phyloP scores from a whole-genome alignment of 2,888 invertebrate species.

The Nycteola revayana region DNA sequence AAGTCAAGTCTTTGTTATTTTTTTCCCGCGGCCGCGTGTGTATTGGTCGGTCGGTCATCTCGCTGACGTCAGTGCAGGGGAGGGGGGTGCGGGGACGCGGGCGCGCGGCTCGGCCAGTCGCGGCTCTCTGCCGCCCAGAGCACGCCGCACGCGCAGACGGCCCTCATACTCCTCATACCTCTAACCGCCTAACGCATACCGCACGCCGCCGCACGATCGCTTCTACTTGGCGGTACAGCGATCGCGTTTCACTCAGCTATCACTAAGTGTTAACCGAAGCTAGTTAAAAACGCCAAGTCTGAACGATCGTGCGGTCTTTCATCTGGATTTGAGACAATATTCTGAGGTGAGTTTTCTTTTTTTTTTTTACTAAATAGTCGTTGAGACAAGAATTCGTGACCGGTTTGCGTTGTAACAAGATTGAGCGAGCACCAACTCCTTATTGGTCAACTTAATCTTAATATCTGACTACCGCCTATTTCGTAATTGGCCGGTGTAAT shows the following conservation, averaged over 20 bases:
- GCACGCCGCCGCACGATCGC: conserved; percentile 56
- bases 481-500: conserved; percentile 32
- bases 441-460: conserved; percentile 27
- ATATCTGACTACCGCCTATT: conserved; percentile 32
- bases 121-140: conserved; percentile 65
- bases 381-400: conserved; percentile 26
- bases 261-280: conserved; percentile 7
- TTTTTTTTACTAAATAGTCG: conserved; percentile 7
- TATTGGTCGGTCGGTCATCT: conserved; percentile 40
- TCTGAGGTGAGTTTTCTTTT: conserved; percentile 47
- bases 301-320: conserved; percentile 48
- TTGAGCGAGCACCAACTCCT: conserved; percentile 24
- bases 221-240: conserved; percentile 66
- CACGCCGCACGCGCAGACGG: conserved; percentile 48
- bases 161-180: conserved; percentile 29
- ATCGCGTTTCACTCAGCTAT: conserved; percentile 17
- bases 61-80: conserved; percentile 58
- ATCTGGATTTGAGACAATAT: conserved; percentile 36
- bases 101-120: conserved; percentile 53
- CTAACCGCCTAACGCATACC: conserved; percentile 45
- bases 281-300: conserved; percentile 38
- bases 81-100: conserved; percentile 37
- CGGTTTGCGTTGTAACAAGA: conserved; percentile 31
- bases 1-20: conserved; percentile 11
- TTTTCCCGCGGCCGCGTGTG: conserved; percentile 25